Evolutionary conservation across 2,888 invertebrate species (phyloP), one percentile per base, ranked within the genome.

Genomic region (Melipona bicolor): DNA sequence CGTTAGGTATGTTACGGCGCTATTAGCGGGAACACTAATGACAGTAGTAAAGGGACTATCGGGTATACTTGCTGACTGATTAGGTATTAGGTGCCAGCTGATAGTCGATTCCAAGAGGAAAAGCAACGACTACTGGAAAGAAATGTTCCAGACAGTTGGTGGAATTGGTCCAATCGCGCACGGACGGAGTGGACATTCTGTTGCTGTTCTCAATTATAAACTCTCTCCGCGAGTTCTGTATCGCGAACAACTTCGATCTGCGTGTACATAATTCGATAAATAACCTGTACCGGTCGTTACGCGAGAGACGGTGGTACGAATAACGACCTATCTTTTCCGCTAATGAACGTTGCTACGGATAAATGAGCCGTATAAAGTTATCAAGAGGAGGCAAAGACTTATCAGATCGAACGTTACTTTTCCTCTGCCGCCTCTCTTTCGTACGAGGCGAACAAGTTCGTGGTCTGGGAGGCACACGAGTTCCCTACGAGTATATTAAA

Each of bases 261-360:
- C 4, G 4, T 52, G 27, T 52, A 52, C 50, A 19, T 69, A 69
- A 24, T 52, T 52, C 19, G 50, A 32, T 52, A 36, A 43, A 52
- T 62, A 77, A 77, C 70, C 59, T 36, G 59, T 43, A n/a, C 59
- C 67, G 36, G 32, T 59, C 73, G 52, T 73, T 73, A 50, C 24
- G 78, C 78, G 77, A 36, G 68, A 52, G 62, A 61, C 36, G 36
- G 61, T 79, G 43, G 13, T 68, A 68, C 17, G 27, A 61, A 27
- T 61, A 27, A 61, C 27, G 24, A 59, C 56, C 56, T 59, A 61
- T 61, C 61, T 4, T 32, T 24, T 9, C 52, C 24, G n/a, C 36
- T 77, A 77, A 77, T 62, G 77, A 77, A 70, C 70, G 70, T 70
- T 62, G 70, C 70, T 52, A 21, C 52, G 70, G 52, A 36, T 77